Evolutionary conservation across 2,797 vertebrate genomes (phyloP).

Genomic region (Neopelma chrysocephalum): DNA sequence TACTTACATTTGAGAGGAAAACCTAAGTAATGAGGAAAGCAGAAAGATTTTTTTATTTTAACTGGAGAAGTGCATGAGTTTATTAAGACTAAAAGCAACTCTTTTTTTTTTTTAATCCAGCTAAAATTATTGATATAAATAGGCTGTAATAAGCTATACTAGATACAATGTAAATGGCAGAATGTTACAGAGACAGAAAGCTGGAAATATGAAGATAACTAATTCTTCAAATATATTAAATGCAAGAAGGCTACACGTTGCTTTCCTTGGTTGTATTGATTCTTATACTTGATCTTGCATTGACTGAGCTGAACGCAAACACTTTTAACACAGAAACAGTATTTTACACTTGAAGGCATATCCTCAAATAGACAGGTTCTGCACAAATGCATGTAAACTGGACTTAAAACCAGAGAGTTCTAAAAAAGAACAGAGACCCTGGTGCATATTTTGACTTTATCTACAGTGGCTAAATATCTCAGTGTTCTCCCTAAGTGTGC

Average conservation of each 20-base stretch:
- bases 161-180: conserved; percentile 28
- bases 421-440: conserved; percentile 6
- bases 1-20: background rate
- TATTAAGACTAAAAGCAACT: conserved; percentile 52
- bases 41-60: background rate
- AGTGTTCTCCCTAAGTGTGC: conserved; percentile 50
- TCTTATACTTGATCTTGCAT: conserved; percentile 48
- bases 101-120: conserved; percentile 42
- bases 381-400: conserved; percentile 58
- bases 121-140: conserved; percentile 60
- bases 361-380: conserved; percentile 40
- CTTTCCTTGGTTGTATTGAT: conserved; percentile 48
- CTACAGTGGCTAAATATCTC: conserved; percentile 54
- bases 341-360: conserved; percentile 57
- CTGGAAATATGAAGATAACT: background rate
- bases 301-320: conserved; percentile 24
- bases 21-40: background rate
- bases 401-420: conserved; percentile 40
- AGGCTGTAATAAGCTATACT: conserved; percentile 38
- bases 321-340: conserved; percentile 36
- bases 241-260: conserved; percentile 40
- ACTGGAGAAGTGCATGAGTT: conserved; percentile 62
- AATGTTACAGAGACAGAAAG: conserved; percentile 37
- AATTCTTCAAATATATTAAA: conserved; percentile 65
- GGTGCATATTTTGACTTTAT: conserved; percentile 35